Percentiles rank a stretch among this genome's conserved stretches.
Evolutionary conservation across 2,888 invertebrate genomes (phyloP).

Genomic region (Mermis nigrescens): DNA sequence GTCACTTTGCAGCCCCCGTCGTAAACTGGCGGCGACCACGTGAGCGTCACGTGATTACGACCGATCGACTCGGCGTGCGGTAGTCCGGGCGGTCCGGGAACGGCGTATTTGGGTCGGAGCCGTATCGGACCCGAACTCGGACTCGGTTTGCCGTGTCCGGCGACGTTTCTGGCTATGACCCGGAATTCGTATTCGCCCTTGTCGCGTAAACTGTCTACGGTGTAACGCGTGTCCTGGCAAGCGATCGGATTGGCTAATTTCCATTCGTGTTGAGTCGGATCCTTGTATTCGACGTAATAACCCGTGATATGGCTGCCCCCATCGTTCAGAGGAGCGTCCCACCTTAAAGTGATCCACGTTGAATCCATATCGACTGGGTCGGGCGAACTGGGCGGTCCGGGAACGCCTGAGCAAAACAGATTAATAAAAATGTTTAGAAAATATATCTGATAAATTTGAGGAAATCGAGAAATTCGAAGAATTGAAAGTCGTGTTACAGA

Average conservation of each 20-base stretch:
- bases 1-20: conserved; percentile 84
- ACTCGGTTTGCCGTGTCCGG: conserved; percentile 85
- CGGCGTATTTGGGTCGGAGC: conserved; percentile 61
- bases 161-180: conserved; percentile 86
- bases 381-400: conserved; percentile 73
- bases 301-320: conserved; percentile 80
- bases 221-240: conserved; percentile 14
- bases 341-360: conserved; percentile 61
- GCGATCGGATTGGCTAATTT: conserved; percentile 48
- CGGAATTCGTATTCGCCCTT: conserved; percentile 94
- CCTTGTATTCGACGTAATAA: conserved; percentile 68
- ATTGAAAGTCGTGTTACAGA: no score
- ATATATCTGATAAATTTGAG: no score
- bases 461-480: no score
- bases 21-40: conserved; percentile 69
- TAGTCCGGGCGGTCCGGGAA: conserved; percentile 60
- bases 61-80: conserved; percentile 71
- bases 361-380: conserved; percentile 71
- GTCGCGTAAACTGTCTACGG: conserved; percentile 43
- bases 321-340: conserved; percentile 76
- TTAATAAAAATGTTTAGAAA: neutral
- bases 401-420: conserved; percentile 43
- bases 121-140: conserved; percentile 58
- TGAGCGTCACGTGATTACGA: conserved; percentile 72
- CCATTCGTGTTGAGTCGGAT: conserved; percentile 65